A percentile compares a stretch with the other conserved stretches of the same genome.
Evolutionary conservation across 2,113 vertebrate genomes (phyloP).

Genomic region (Rhizomys pruinosus): DNA sequence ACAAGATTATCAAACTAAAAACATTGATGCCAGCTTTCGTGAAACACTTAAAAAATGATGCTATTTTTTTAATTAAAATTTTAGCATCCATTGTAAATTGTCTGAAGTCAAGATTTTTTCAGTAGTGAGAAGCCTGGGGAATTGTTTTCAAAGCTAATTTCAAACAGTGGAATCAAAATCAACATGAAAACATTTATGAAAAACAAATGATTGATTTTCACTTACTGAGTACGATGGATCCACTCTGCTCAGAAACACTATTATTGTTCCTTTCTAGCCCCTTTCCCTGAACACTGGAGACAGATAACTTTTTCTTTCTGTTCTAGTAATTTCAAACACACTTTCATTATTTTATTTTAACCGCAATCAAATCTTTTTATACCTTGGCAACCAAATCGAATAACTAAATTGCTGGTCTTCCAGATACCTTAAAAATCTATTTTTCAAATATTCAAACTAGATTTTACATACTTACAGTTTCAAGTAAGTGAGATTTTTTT

Average conservation of each 20-base stretch:
- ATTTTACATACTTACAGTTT: constrained; percentile 42
- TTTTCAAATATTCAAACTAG: background rate
- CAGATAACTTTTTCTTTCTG: background rate
- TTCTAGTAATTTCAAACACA: constrained; percentile 18
- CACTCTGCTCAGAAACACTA: background rate
- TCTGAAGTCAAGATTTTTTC: constrained; percentile 5
- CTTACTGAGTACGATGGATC: background rate
- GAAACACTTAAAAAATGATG: too few relatives aligned
- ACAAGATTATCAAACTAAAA: too few relatives aligned
- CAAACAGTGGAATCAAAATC: background rate
- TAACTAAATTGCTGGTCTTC: background rate
- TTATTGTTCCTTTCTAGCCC: constrained; percentile 19
- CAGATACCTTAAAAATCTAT: background rate
- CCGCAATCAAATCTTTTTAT: background rate
- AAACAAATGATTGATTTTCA: constrained; percentile 25
- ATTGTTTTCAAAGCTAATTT: constrained; percentile 3
- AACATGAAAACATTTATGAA: too few relatives aligned
- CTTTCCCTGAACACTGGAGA: background rate
- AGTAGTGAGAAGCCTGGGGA: background rate
- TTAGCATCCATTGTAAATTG: background rate
- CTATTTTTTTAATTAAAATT: background rate
- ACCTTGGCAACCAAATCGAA: background rate
- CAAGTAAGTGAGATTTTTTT: background rate
- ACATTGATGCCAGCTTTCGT: too few relatives aligned
- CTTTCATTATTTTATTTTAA: constrained; percentile 19